Evolutionary conservation across 2,888 invertebrate genomes (phyloP).

Genomic region (Oxytorus armatus): DNA sequence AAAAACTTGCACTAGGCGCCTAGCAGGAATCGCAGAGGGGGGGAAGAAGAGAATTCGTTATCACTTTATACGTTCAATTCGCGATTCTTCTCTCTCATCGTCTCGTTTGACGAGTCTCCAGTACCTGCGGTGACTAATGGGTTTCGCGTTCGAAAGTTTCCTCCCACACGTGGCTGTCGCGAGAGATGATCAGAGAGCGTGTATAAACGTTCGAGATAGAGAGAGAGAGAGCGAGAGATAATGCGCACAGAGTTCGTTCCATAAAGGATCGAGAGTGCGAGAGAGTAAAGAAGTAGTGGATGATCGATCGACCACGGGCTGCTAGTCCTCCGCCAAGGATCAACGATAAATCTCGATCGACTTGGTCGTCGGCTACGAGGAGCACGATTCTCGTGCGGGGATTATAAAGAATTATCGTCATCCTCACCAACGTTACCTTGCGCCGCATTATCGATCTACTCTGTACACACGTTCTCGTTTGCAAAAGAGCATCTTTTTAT

Average conservation of each 20-base stretch:
- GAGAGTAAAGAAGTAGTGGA: constrained; percentile 44
- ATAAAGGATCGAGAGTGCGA: constrained; percentile 19
- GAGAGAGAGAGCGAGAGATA: constrained; percentile 16
- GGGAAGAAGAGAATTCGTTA: constrained; percentile 32
- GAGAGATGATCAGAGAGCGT: constrained; percentile 28
- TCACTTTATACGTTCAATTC: constrained; percentile 54
- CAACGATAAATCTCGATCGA: constrained; percentile 72
- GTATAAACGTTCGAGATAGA: constrained; percentile 18
- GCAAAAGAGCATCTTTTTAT: constrained; percentile 49
- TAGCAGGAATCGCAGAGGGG: neutral
- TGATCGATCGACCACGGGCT: constrained; percentile 71
- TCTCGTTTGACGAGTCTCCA: constrained; percentile 69
- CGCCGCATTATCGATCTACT: constrained; percentile 57
- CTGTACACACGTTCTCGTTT: constrained; percentile 55
- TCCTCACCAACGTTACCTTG: constrained; percentile 45
- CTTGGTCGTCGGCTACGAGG: constrained; percentile 41
- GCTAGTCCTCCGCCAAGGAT: constrained; percentile 67
- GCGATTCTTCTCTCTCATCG: constrained; percentile 55
- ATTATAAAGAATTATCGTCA: constrained; percentile 67
- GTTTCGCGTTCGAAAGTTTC: constrained; percentile 61
- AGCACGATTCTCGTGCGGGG: constrained; percentile 55
- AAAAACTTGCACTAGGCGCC: constrained; percentile 6
- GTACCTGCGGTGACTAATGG: constrained; percentile 72
- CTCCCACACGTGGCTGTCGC: constrained; percentile 61
- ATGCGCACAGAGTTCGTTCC: constrained; percentile 2